phyloP scores from a whole-genome alignment of 2,797 vertebrate genomes.

The Poecile montanus region DNA sequence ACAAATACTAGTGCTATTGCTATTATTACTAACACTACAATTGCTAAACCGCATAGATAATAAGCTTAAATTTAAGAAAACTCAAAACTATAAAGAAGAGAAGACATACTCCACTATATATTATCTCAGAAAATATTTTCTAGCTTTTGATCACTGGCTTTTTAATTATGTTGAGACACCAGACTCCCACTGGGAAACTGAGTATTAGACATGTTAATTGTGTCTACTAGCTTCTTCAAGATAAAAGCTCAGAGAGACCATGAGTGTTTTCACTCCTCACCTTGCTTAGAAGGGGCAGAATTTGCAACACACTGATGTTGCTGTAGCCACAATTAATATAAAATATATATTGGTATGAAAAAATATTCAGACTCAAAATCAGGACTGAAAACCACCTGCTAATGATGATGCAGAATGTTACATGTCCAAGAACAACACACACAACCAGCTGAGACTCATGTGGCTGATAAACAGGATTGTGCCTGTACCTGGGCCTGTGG shows the following conservation, averaged over 20 bases:
- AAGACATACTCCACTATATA: not conserved
- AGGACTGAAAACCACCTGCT: not conserved
- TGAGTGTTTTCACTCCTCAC: not conserved
- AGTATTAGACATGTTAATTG: not conserved
- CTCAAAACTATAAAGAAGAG: not conserved
- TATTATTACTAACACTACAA: not conserved
- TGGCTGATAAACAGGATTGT: not conserved
- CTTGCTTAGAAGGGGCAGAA: not conserved
- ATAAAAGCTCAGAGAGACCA: not conserved
- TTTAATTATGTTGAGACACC: not conserved
- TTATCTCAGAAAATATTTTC: not conserved
- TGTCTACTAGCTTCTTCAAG: not conserved
- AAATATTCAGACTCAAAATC: not conserved
- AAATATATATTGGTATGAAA: not conserved
- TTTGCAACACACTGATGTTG: not conserved
- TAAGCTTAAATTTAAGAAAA: not conserved
- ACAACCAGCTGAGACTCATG: not conserved
- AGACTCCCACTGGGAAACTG: not conserved
- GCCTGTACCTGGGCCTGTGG: not conserved
- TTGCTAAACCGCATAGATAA: not conserved
- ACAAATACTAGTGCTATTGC: not conserved
- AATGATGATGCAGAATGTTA: not conserved
- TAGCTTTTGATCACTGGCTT: not conserved
- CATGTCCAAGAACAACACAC: not conserved
- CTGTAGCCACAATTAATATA: not conserved